Evolutionary conservation across 2,113 vertebrate genomes (phyloP), one percentile per base, ranked within the genome.

Genomic region (Paradisaea rubra): DNA sequence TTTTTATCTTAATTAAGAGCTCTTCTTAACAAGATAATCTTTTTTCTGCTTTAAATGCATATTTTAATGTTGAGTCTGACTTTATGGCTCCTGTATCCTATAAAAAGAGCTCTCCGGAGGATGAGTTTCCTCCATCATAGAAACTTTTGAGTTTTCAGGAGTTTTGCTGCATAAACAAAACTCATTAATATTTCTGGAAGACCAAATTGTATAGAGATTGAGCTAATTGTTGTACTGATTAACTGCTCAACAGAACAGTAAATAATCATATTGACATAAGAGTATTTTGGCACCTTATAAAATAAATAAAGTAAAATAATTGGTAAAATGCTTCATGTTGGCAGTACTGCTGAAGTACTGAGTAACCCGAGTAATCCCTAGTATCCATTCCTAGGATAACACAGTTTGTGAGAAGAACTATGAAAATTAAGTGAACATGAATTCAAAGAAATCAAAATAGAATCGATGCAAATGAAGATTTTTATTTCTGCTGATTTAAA

Each of bases 1-100:
- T 85, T 87, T 96, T 87, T 93, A 82, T 83, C 88, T 63, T 93
- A 95, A 90, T 86, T 94, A 95, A 82, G 35, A 74, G 10, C 25
- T 76, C 30, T 77, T 86, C 45, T 80, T 86, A 94, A 68, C n/a
- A 73, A 50, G 70, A 81, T 61, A 21, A 15, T 52, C 12, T 68
- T 39, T 89, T 80, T 80, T 59, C 57, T 91, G 13, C 41, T 91
- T 94, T 86, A 78, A 88, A 78, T 3, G 27, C n/a, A 42, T 56
- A 85, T 91, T 93, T 93, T 86, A 72, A 42, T 57, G 13, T 81
- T 76, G 11, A 2, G 10, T 89, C 35, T 85, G 42, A 76, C 77
- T 79, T 86, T 91, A n/a, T 52, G n/a, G 22, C 16, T 91, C 12
- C 63, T 39, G 15, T 42, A 73, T 42, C 15, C 44, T 65, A 63